phyloP scores from a whole-genome alignment of 2,888 invertebrate species.

The Antheraea yamamai region DNA sequence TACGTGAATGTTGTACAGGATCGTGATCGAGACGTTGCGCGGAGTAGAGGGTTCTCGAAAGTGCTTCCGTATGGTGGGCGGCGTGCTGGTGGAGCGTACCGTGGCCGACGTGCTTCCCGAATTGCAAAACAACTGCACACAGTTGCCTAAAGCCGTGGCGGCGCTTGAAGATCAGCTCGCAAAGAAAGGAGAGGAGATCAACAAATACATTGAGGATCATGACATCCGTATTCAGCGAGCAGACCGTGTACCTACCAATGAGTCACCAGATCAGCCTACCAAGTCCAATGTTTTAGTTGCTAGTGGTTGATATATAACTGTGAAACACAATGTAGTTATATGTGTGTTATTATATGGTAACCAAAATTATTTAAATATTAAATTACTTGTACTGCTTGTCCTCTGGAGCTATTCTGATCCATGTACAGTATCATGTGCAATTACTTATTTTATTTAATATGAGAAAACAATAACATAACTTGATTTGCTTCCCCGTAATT shows the following conservation, averaged over 20 bases:
- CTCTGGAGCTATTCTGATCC: too few relatives aligned
- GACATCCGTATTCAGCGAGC: conserved; percentile 89
- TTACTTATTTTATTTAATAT: too few relatives aligned
- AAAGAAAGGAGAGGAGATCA: conserved; percentile 94
- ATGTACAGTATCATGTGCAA: too few relatives aligned
- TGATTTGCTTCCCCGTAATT: too few relatives aligned
- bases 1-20: conserved; percentile 77
- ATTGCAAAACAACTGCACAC: conserved; percentile 89
- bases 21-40: conserved; percentile 96
- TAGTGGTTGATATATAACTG: conserved; percentile 48
- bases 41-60: conserved; percentile 91
- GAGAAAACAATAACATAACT: too few relatives aligned
- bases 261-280: conserved; percentile 44
- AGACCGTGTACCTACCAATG: conserved; percentile 48
- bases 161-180: conserved; percentile 90
- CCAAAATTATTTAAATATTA: too few relatives aligned
- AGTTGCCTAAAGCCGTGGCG: conserved; percentile 90
- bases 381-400: not conserved
- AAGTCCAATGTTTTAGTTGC: conserved; percentile 83
- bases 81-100: conserved; percentile 95
- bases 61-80: conserved; percentile 97
- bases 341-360: not conserved
- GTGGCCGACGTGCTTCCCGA: conserved; percentile 95
- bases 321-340: not conserved
- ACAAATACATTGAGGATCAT: conserved; percentile 94